Percentiles rank a stretch among this genome's conserved stretches.
Conservation (phyloP, 30 jellyfish, hydroid and myxozoan species). For the Turritopsis rubra region DNA sequence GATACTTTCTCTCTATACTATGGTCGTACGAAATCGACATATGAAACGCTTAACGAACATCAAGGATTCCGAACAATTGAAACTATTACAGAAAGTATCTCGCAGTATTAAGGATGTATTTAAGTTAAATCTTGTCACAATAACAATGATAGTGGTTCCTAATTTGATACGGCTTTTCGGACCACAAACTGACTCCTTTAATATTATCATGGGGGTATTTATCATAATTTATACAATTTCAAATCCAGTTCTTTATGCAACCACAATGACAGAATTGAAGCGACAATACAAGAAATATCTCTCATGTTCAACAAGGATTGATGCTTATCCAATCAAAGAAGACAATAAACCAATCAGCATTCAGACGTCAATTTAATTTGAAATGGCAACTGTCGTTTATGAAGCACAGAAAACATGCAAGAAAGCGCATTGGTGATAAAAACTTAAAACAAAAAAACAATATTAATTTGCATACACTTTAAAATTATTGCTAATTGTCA, state of each 20-base stretch:
- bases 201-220: neutral
- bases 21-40: neutral
- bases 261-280: neutral
- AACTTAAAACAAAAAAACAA: no score
- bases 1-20: neutral
- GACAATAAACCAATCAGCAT: no score
- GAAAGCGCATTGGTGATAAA: no score
- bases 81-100: neutral
- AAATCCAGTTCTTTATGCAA: neutral
- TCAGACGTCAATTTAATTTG: no score
- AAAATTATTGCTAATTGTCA: no score
- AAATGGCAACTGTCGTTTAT: no score
- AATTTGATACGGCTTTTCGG: neutral
- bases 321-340: no score
- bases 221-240: neutral
- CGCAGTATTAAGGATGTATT: neutral
- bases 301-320: no score
- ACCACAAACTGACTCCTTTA: neutral
- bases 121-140: neutral
- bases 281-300: neutral
- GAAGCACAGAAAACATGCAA: no score
- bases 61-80: neutral
- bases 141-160: neutral
- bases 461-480: no score
- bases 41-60: neutral